Percentiles rank a stretch among this genome's conserved stretches.
phyloP scores from a whole-genome alignment of 2,888 invertebrate species.

The Conchocele bisecta region DNA sequence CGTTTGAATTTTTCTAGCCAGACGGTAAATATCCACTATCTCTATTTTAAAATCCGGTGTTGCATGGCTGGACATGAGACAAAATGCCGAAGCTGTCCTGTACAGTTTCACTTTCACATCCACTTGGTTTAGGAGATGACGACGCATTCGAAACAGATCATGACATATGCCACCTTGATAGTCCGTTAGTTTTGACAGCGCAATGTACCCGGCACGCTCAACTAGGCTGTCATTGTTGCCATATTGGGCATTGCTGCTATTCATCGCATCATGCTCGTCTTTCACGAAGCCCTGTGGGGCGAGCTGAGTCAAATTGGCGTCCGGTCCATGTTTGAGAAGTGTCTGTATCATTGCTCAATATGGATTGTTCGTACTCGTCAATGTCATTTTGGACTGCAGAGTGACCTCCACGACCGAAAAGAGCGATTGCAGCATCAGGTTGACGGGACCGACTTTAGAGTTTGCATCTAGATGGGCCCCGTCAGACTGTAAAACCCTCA shows the following conservation, averaged over 20 bases:
- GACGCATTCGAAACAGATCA: conserved; percentile 35
- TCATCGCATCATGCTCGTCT: background rate
- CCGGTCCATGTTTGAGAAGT: background rate
- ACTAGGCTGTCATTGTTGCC: background rate
- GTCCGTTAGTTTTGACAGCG: conserved; percentile 12
- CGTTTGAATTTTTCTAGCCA: background rate
- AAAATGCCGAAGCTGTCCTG: conserved; percentile 28
- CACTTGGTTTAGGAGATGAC: conserved; percentile 41
- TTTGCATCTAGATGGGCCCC: background rate
- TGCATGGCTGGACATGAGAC: conserved; percentile 16
- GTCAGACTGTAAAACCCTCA: background rate
- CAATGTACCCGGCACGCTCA: background rate
- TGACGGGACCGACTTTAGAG: background rate
- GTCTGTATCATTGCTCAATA: background rate
- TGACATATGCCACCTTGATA: conserved; percentile 32
- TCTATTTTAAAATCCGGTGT: conserved; percentile 13
- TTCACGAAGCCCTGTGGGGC: conserved; percentile 1
- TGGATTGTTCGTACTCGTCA: background rate
- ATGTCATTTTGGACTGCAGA: background rate
- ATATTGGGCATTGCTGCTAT: background rate
- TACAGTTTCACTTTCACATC: conserved; percentile 34
- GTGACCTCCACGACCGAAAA: background rate
- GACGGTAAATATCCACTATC: conserved; percentile 8
- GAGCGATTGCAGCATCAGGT: no score
- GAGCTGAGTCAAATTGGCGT: background rate